These are phyloP conservation scores for Anas acuta DNA, from an alignment of 2,797 vertebrate species.

Conservation along the genomic window DNA sequence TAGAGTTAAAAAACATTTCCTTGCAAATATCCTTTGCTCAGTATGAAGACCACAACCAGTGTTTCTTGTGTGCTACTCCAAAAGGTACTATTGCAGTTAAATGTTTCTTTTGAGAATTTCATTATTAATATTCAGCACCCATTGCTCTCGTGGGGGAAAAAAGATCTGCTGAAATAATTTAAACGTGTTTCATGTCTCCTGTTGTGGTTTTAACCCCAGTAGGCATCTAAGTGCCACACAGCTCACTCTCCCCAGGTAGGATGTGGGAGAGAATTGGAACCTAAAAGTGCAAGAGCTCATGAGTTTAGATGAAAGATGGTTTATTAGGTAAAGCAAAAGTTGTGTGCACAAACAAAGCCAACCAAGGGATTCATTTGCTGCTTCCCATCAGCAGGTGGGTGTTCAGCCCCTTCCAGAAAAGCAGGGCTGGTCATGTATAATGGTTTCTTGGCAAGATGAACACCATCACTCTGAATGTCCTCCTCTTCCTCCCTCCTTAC, in stretches of 20 bases:
- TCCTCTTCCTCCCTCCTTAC: background rate
- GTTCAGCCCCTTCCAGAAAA: background rate
- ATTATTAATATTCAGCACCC: background rate
- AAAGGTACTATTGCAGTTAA: background rate
- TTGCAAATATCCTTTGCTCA: background rate
- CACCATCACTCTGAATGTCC: background rate
- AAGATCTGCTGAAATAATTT: background rate
- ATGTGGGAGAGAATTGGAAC: background rate
- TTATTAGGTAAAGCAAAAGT: background rate
- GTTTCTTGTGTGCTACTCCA: background rate
- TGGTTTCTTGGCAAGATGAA: background rate
- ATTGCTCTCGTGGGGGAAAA: fast-evolving
- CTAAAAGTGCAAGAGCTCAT: background rate
- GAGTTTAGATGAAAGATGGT: background rate
- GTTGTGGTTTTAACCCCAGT: background rate
- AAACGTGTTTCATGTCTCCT: background rate
- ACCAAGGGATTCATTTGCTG: background rate
- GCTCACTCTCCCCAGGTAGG: background rate
- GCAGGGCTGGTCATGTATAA: background rate
- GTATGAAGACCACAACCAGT: background rate
- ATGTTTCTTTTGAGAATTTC: background rate
- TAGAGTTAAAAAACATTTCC: background rate
- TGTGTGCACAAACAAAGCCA: background rate
- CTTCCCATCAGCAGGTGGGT: background rate
- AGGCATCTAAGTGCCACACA: background rate